Percentiles rank a stretch among this genome's conserved stretches.
Conservation (phyloP, 2,113 vertebrate genomes). For the Nerophis ophidion region DNA sequence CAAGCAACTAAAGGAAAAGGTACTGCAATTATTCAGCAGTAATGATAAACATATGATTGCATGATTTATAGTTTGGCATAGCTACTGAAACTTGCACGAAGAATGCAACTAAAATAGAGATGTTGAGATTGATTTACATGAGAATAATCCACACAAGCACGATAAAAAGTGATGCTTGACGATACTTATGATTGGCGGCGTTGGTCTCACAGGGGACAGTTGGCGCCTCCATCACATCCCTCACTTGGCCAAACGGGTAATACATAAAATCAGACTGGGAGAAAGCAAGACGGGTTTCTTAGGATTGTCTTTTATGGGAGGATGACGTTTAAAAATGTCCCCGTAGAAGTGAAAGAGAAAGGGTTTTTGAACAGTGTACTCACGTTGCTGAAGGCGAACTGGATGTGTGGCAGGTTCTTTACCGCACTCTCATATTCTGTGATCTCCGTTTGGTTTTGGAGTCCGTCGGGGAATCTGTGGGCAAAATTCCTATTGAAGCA, state of each 20-base stretch:
- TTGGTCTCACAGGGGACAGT: slow-evolving; percentile 22
- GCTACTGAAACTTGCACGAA: too few relatives aligned
- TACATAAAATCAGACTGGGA: background rate
- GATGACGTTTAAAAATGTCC: too few relatives aligned
- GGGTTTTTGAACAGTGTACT: slow-evolving; percentile 16
- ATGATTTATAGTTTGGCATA: too few relatives aligned
- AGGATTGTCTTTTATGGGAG: too few relatives aligned
- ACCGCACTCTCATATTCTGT: slow-evolving; percentile 43
- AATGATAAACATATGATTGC: too few relatives aligned
- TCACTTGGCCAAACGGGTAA: background rate
- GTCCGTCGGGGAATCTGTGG: slow-evolving; percentile 15
- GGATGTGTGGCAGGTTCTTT: slow-evolving; percentile 41
- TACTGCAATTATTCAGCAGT: too few relatives aligned
- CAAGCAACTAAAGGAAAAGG: too few relatives aligned
- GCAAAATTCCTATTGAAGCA: background rate
- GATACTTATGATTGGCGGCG: background rate
- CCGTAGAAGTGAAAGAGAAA: too few relatives aligned
- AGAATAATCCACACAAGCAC: background rate
- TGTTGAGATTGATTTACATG: background rate
- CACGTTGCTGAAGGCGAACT: slow-evolving; percentile 13
- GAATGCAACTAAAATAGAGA: too few relatives aligned
- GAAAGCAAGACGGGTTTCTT: too few relatives aligned
- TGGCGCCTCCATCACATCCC: slow-evolving; percentile 34
- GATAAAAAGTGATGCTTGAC: slow-evolving; percentile 15
- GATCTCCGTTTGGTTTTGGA: slow-evolving; percentile 19